Conservation (phyloP, 2,888 invertebrate species). For the Drosophila ezoana region DNA sequence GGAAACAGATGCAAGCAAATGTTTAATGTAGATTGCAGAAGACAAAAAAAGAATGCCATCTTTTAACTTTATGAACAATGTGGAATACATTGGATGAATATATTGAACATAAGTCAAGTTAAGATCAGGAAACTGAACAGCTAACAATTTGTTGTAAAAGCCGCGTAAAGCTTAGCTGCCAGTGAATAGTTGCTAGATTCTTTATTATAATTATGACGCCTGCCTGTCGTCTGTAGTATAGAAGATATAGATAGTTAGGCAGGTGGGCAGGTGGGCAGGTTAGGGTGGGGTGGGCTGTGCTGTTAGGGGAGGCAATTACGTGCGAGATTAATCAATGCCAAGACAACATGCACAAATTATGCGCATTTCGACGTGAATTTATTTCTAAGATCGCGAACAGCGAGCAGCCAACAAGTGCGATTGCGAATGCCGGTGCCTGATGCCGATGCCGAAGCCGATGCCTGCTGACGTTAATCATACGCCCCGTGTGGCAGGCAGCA, state of each 20-base stretch:
- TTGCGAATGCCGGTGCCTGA: conserved; percentile 13
- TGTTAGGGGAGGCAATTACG: conserved; percentile 65
- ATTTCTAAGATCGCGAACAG: conserved; percentile 50
- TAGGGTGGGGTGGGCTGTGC: not conserved
- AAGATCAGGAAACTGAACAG: no score
- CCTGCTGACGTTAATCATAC: conserved; percentile 77
- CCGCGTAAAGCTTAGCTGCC: no score
- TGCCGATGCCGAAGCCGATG: conserved; percentile 18
- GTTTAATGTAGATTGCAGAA: no score
- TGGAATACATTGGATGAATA: no score
- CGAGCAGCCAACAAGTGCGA: conserved; percentile 69
- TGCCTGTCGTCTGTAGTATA: conserved; percentile 8
- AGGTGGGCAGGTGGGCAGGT: not conserved
- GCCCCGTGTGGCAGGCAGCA: conserved; percentile 62
- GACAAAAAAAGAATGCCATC: no score
- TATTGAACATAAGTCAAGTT: no score
- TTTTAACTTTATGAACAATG: no score
- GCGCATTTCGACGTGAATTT: conserved; percentile 74
- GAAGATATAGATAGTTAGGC: not conserved
- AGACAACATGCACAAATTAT: conserved; percentile 75
- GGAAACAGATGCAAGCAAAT: no score
- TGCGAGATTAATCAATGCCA: conserved; percentile 77
- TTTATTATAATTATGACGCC: not conserved
- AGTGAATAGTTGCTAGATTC: no score
- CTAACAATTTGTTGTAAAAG: no score